Evolutionary conservation across 37 sponge, comb jelly and placozoan genomes (phyloP), one percentile per base, ranked within the genome.

Genomic region (Crambe crambe): DNA sequence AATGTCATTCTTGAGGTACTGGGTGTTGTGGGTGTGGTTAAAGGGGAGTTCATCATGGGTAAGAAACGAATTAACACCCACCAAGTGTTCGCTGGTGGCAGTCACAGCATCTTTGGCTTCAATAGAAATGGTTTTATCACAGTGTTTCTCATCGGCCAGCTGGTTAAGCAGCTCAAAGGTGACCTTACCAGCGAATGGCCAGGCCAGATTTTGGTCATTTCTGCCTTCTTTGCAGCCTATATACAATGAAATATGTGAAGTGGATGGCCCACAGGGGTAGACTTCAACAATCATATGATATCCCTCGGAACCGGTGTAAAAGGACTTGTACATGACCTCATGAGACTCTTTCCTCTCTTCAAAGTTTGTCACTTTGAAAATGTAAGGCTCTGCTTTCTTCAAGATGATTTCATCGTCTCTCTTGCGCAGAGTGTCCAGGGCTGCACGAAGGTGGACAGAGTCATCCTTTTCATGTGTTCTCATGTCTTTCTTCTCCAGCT

Each of bases 1-100:
- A 12, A 26, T 42, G 22, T 73, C 74, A 73, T 73, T 25, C 56
- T 47, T 38, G 25, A 73, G 74, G 51, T 43, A 73, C 74, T 42
- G 44, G 56, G 30, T 40, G 51, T 73, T 73, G 27, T 44, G 8
- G 22, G 23, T 42, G 4, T 10, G 56, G 56, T 73, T 73, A n/a
- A 23, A 44, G 30, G 21, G 4, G 10, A 73, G 56, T 47, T 15
- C 12, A 15, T 6, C 6, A 12, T 47, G 51, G 51, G 51, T 6
- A 47, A 47, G 6, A n/a, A n/a, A n/a, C n/a, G n/a, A n/a, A n/a
- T n/a, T n/a, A n/a, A n/a, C n/a, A n/a, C n/a, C 51, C 6, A 6
- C 12, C 12, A 15, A n/a, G n/a, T n/a, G 6, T 15, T 6, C 12
- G 12, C 51, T 15, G 12, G 6, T 47, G 10, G 12, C 6, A 15